Base-by-base conservation (phyloP, 1,140 invertebrate species). In the Bacillus rossius region DNA sequence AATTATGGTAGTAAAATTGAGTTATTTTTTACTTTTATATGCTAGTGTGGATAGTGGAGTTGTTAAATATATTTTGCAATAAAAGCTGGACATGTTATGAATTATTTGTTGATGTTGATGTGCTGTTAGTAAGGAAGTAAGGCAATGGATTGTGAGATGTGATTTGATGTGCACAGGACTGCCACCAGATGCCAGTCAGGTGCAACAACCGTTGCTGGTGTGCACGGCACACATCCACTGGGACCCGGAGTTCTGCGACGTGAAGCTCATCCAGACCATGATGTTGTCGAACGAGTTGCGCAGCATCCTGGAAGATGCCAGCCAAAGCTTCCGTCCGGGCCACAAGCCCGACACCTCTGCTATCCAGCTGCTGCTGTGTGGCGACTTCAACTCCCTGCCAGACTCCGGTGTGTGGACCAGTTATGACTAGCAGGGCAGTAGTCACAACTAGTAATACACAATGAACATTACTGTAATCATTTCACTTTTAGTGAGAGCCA, bases 201-300 rank as follows among this genome's bases (percentile, higher is more conserved):
- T 88, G 58, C 84, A 86, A 62, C 94, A 95, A 71, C 90, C 91
- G 22, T 79, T 99, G 57, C 79, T 99, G 56, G 94, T 99, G 25
- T 97, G 95, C 71, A 99, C 96, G 3, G 96, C 96, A 34, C 98
- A 99, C 76, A 96, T 99, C 60, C 96, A 99, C 76, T 99, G 97
- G 98, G 97, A 99, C 81, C 98, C 98, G 1, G 96, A 99, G 77
- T 99, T 91, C 73, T 98, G 95, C 70, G 98, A 99, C 76, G 98
- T 99, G n/a, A 99, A 99, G 77, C 81, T 99, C 1, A 98, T 99
- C 61, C 98, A 99, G 75, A 98, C 93, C 14, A 98, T 99, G 92
- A 99, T 99, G 96, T 77, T 99, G 59, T 92, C 94, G 76, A 91
- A 95, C 72, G 96, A 99, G 75, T 75, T 93, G 57, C 84, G 88